Percentiles rank a stretch among this genome's conserved stretches.
phyloP scores from a whole-genome alignment of 2,113 vertebrate genomes.

The Rhinolophus ferrumequinum region DNA sequence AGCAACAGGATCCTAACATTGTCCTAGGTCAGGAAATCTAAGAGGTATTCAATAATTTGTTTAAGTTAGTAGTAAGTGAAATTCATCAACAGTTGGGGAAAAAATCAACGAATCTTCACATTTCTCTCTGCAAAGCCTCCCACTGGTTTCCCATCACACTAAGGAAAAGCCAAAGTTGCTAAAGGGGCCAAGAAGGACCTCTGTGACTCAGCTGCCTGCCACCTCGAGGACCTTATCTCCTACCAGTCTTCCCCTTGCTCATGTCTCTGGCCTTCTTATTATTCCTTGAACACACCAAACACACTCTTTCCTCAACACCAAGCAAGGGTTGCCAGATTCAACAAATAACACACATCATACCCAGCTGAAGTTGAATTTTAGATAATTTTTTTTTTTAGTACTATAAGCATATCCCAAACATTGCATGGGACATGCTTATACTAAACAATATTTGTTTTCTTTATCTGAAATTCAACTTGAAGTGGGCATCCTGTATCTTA shows the following conservation, averaged over 20 bases:
- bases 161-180: background rate
- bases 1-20: background rate
- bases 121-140: background rate
- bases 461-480: background rate
- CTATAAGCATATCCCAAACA: background rate
- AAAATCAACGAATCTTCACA: background rate
- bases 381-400: background rate
- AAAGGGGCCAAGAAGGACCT: background rate
- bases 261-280: background rate
- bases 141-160: background rate
- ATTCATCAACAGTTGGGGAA: background rate
- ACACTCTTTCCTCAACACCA: background rate
- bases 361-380: background rate
- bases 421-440: background rate
- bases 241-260: background rate
- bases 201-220: background rate
- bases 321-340: background rate
- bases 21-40: background rate
- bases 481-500: background rate
- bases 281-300: background rate
- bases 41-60: background rate
- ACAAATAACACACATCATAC: background rate
- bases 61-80: background rate
- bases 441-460: background rate
- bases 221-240: background rate